Percentiles rank a stretch among this genome's conserved stretches.
These are phyloP conservation scores for Dufourea novaeangliae DNA, from an alignment of 1,140 invertebrate genomes.

Conservation along the genomic window DNA sequence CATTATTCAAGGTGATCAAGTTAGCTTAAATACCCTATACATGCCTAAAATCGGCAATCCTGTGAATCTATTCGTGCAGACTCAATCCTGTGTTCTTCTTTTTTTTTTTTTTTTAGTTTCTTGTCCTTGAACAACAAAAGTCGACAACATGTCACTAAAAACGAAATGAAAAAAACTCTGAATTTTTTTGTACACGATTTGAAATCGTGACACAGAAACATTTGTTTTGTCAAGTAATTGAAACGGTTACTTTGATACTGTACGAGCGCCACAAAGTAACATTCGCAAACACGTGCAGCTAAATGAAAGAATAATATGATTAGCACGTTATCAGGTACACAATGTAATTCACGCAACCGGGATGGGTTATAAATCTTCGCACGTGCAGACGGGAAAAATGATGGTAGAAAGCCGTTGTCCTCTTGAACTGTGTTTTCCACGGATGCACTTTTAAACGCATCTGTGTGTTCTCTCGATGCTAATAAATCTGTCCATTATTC, in stretches of 20 bases:
- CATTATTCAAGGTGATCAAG: no score
- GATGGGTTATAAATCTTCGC: neutral
- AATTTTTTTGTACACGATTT: no score
- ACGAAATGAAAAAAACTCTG: no score
- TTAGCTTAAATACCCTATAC: no score
- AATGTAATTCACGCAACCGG: neutral
- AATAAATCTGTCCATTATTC: conserved; percentile 5
- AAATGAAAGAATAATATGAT: conserved; percentile 7
- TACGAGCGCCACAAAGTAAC: neutral
- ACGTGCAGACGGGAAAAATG: neutral
- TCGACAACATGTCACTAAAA: no score
- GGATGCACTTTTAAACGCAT: neutral
- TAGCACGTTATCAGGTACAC: conserved; percentile 3
- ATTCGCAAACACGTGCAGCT: conserved; percentile 1
- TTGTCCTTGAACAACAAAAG: no score
- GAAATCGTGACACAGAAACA: neutral
- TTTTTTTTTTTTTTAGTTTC: no score
- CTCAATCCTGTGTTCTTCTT: no score
- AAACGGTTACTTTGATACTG: neutral
- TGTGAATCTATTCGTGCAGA: no score
- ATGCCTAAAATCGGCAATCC: no score
- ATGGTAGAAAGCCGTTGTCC: neutral
- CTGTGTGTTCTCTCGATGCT: neutral
- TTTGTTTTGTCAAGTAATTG: neutral
- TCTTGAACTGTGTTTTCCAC: neutral